Percentiles rank a stretch among this genome's conserved stretches.
Evolutionary conservation across 2,888 invertebrate genomes (phyloP).

Genomic region (Tetropium fuscum): DNA sequence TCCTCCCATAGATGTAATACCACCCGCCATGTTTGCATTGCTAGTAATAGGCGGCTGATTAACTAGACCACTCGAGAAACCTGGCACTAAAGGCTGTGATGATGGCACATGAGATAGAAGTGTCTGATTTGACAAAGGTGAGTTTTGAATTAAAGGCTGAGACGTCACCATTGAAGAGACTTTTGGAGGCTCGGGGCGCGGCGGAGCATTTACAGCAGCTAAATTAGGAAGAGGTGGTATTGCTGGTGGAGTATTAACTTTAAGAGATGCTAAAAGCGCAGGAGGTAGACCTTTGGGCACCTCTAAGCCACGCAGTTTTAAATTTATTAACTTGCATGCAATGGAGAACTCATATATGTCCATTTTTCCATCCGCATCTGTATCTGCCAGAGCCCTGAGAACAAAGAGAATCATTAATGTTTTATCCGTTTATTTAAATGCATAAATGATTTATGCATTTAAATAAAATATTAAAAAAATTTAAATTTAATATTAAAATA

Average conservation of each 20-base stretch:
- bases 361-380: constrained; percentile 97
- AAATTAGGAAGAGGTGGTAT: constrained; percentile 59
- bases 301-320: constrained; percentile 92
- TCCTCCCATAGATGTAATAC: constrained; percentile 20
- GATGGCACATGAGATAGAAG: constrained; percentile 25
- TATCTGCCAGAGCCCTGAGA: constrained; percentile 88
- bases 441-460: too few relatives aligned
- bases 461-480: too few relatives aligned
- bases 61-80: constrained; percentile 25
- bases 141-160: constrained; percentile 61
- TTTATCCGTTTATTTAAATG: too few relatives aligned
- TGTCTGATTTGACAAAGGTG: constrained; percentile 31
- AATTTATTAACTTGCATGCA: constrained; percentile 94
- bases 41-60: constrained; percentile 33
- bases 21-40: constrained; percentile 27
- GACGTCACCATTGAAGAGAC: constrained; percentile 48
- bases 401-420: not conserved
- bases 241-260: constrained; percentile 64
- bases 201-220: constrained; percentile 59
- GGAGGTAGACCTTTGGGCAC: constrained; percentile 90
- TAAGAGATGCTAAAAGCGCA: constrained; percentile 76
- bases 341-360: constrained; percentile 97
- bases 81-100: constrained; percentile 32
- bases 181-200: constrained; percentile 60
- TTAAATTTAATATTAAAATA: too few relatives aligned